These are phyloP conservation scores for Polylopha cassiicola DNA, from an alignment of 2,888 invertebrate species.

Conservation along the genomic window DNA sequence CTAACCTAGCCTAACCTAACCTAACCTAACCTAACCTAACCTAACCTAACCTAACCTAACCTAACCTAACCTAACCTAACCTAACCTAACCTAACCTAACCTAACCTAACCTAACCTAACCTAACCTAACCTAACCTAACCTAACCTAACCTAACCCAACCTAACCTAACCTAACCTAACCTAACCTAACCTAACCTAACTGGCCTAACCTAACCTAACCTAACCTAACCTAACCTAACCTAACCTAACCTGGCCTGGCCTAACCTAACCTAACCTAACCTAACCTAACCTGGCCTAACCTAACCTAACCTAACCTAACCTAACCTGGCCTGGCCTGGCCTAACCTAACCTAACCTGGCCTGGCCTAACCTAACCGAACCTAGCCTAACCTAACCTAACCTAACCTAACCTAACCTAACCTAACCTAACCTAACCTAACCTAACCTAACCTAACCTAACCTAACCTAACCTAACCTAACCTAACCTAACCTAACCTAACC, in stretches of 20 bases:
- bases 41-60: background rate
- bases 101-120: slow-evolving; percentile 19
- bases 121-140: slow-evolving; percentile 15
- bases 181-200: slow-evolving; percentile 10
- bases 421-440: slow-evolving; percentile 5
- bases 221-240: slow-evolving; percentile 17
- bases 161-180: slow-evolving; percentile 4
- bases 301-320: slow-evolving; percentile 19
- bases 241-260: slow-evolving; percentile 17
- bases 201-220: slow-evolving; percentile 17
- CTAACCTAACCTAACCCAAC: slow-evolving; percentile 11
- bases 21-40: too few relatives aligned
- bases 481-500: background rate
- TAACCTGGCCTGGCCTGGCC: slow-evolving; percentile 9
- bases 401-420: slow-evolving; percentile 6
- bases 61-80: slow-evolving; percentile 19
- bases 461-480: background rate
- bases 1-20: too few relatives aligned
- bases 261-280: slow-evolving; percentile 18
- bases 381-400: slow-evolving; percentile 4
- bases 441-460: background rate
- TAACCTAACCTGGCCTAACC: slow-evolving; percentile 18
- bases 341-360: slow-evolving; percentile 4
- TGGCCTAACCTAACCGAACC: slow-evolving; percentile 3
- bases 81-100: slow-evolving; percentile 19